These are phyloP conservation scores for Zygothrica quintamaculata DNA, from an alignment of 2,888 invertebrate genomes.

Conservation along the genomic window DNA sequence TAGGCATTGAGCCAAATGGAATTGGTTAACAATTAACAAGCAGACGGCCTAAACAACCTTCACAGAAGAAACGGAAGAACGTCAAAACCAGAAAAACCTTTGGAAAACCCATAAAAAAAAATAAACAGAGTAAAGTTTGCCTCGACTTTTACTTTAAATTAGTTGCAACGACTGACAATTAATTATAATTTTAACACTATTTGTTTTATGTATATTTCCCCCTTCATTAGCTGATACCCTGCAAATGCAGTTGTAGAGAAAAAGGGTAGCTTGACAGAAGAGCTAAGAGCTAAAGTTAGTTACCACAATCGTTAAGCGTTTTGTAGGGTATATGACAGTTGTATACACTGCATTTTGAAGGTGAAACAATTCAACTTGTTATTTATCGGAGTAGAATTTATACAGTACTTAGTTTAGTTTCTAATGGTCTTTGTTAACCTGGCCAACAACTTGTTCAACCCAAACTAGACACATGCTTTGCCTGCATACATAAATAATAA, in stretches of 20 bases:
- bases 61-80: conserved; percentile 56
- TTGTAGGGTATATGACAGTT: too few relatives aligned
- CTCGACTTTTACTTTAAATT: conserved; percentile 32
- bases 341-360: too few relatives aligned
- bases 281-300: too few relatives aligned
- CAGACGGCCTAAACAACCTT: conserved; percentile 46
- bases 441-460: too few relatives aligned
- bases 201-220: conserved; percentile 21
- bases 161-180: conserved; percentile 48
- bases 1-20: conserved; percentile 30
- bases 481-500: conserved; percentile 25
- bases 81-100: conserved; percentile 23
- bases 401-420: not conserved
- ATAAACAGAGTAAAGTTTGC: conserved; percentile 6
- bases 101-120: not conserved
- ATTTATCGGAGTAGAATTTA: too few relatives aligned
- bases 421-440: not conserved
- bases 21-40: conserved; percentile 31
- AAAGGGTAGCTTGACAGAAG: too few relatives aligned
- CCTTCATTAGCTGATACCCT: not conserved
- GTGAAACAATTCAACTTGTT: too few relatives aligned
- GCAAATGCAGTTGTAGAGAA: not conserved
- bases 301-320: too few relatives aligned
- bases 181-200: conserved; percentile 61
- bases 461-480: too few relatives aligned